A percentile compares a stretch with the other conserved stretches of the same genome.
Evolutionary conservation across 2,888 invertebrate species (phyloP).

Genomic region (Lissonota sp.): DNA sequence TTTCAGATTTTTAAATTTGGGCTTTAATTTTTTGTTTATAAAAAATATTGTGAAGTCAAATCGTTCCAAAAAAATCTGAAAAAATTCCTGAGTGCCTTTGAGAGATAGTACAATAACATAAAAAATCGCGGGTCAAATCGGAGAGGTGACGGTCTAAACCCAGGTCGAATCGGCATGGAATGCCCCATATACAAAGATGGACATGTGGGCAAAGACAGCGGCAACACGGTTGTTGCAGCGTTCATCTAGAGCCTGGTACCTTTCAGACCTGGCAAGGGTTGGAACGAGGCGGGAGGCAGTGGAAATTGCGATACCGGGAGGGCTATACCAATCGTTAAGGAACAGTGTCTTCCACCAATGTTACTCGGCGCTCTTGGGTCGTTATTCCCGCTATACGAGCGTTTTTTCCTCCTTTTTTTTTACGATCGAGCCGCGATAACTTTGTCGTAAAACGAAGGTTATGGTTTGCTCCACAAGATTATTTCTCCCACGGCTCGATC

Average conservation of each 20-base stretch:
- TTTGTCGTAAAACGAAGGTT: slow-evolving; percentile 66
- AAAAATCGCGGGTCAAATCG: too few relatives aligned
- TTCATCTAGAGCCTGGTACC: too few relatives aligned
- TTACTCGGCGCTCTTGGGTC: slow-evolving; percentile 66
- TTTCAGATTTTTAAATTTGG: too few relatives aligned
- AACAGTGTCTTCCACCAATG: slow-evolving; percentile 62
- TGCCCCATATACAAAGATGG: neutral
- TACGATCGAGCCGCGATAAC: slow-evolving; percentile 69
- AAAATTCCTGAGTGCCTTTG: too few relatives aligned
- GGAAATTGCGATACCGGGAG: slow-evolving; percentile 17
- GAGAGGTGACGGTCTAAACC: too few relatives aligned
- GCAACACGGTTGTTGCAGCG: neutral
- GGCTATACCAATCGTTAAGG: slow-evolving; percentile 58
- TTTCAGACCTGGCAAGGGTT: slow-evolving; percentile 32
- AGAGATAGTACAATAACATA: too few relatives aligned
- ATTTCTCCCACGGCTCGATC: slow-evolving; percentile 42
- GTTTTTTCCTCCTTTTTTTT: slow-evolving; percentile 66
- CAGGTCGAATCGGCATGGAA: too few relatives aligned
- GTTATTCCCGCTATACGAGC: slow-evolving; percentile 68
- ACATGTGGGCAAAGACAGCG: too few relatives aligned
- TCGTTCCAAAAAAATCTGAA: too few relatives aligned
- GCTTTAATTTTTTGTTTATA: too few relatives aligned
- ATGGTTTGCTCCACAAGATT: slow-evolving; percentile 48
- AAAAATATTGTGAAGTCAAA: too few relatives aligned
- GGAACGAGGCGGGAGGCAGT: slow-evolving; percentile 29